A percentile compares a stretch with the other conserved stretches of the same genome.
These are phyloP conservation scores for Parus major DNA, from an alignment of 2,113 vertebrate species.

Conservation along the genomic window DNA sequence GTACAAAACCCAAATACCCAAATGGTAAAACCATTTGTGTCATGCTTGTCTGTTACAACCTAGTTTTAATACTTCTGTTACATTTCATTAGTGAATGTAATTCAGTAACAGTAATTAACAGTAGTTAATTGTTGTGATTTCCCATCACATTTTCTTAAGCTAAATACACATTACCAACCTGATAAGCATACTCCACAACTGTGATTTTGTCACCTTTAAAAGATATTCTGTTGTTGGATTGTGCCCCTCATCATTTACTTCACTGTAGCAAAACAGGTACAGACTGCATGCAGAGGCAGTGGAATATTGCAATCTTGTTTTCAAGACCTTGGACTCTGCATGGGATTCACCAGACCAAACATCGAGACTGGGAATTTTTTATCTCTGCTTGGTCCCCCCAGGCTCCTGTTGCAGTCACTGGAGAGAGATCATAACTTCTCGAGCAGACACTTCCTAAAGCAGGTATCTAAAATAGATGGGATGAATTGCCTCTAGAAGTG, in stretches of 20 bases:
- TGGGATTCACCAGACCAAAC: background rate
- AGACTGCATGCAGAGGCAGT: background rate
- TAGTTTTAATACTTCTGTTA: background rate
- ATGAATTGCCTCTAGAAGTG: constrained; percentile 22
- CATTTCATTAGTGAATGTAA: background rate
- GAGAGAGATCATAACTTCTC: background rate
- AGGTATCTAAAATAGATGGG: background rate
- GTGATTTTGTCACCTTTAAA: background rate
- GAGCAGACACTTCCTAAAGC: background rate
- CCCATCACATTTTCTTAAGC: background rate
- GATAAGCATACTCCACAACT: no score
- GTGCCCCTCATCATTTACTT: background rate
- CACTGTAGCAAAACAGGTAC: background rate
- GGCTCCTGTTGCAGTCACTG: background rate
- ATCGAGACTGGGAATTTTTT: background rate
- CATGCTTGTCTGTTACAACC: background rate
- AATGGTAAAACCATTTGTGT: background rate
- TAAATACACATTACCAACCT: fast-evolving
- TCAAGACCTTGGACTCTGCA: background rate
- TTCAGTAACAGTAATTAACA: no score
- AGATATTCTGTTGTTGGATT: background rate
- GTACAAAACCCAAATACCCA: background rate
- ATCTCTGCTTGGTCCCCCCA: background rate
- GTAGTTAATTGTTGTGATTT: background rate
- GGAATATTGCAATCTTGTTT: background rate